These are phyloP conservation scores for Liodrosophila aerea DNA, from an alignment of 2,888 invertebrate species.

Conservation along the genomic window DNA sequence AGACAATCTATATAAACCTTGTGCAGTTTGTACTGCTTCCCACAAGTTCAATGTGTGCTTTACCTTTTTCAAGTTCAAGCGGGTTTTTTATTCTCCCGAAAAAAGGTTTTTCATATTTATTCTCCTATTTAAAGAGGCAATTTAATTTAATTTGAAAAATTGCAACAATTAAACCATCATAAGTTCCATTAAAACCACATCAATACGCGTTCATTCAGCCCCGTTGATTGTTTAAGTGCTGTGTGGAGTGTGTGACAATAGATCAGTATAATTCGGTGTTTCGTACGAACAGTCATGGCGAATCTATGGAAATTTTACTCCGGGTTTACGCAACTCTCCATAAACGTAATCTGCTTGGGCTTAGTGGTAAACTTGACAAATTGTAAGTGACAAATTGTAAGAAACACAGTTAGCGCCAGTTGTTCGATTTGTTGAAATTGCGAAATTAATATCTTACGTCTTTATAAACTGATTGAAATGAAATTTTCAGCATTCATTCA, in stretches of 20 bases:
- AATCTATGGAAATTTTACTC: constrained; percentile 2
- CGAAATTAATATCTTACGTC: no score
- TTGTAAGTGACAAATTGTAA: constrained; percentile 24
- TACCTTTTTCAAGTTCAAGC: constrained; percentile 62
- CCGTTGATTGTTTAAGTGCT: constrained; percentile 22
- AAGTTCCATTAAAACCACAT: constrained; percentile 11
- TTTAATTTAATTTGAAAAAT: constrained; percentile 50
- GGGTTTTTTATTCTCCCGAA: constrained; percentile 2
- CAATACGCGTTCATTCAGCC: not conserved
- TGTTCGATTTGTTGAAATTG: no score
- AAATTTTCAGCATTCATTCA: no score
- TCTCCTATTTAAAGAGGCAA: constrained; percentile 17
- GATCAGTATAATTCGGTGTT: constrained; percentile 33
- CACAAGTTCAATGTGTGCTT: constrained; percentile 26
- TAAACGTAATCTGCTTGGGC: constrained; percentile 2
- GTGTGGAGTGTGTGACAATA: not conserved
- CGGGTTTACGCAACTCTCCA: constrained; percentile 1
- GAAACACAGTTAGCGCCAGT: no score
- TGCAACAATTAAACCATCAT: constrained; percentile 44
- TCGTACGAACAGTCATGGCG: not conserved
- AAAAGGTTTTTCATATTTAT: constrained; percentile 1
- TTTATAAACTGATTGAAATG: no score
- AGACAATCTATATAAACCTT: constrained; percentile 9
- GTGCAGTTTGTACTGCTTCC: not conserved
- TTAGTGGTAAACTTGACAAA: constrained; percentile 1